Percentiles rank a stretch among this genome's conserved stretches.
Conservation (phyloP, 2,888 invertebrate species). For the Nematopogon swammerdamellus region DNA sequence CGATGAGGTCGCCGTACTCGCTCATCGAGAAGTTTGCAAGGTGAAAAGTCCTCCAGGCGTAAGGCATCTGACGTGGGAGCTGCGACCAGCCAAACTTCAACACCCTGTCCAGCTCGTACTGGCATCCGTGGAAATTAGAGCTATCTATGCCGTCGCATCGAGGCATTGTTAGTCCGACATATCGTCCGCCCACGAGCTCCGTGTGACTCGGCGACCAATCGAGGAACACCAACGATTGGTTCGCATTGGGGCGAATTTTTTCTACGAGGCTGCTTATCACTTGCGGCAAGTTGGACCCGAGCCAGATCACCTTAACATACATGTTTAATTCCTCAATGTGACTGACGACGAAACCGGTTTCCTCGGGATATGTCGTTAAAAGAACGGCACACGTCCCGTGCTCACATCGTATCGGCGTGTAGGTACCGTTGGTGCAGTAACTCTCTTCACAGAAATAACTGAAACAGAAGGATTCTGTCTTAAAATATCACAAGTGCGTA, state of each 20-base stretch:
- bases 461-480: too few relatives aligned
- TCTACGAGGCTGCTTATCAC: slow-evolving; percentile 29
- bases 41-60: slow-evolving; percentile 34
- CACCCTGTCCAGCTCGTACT: slow-evolving; percentile 65
- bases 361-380: slow-evolving; percentile 42
- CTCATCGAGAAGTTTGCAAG: slow-evolving; percentile 44
- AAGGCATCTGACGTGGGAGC: slow-evolving; percentile 49
- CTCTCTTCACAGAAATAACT: slow-evolving; percentile 42
- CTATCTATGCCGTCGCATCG: slow-evolving; percentile 49
- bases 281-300: slow-evolving; percentile 55
- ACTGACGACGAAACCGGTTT: slow-evolving; percentile 51
- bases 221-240: slow-evolving; percentile 55
- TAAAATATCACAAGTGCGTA: neutral
- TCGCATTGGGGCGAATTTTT: slow-evolving; percentile 18
- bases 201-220: slow-evolving; percentile 66
- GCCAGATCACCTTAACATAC: slow-evolving; percentile 66
- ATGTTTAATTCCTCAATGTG: slow-evolving; percentile 60
- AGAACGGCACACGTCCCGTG: slow-evolving; percentile 34
- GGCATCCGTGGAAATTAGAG: slow-evolving; percentile 41
- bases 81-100: slow-evolving; percentile 64
- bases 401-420: slow-evolving; percentile 55
- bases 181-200: slow-evolving; percentile 43
- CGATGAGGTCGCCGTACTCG: slow-evolving; percentile 50
- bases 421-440: slow-evolving; percentile 53
- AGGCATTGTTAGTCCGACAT: slow-evolving; percentile 59